A percentile compares a stretch with the other conserved stretches of the same genome.
Evolutionary conservation across 2,113 vertebrate genomes (phyloP).

Genomic region (Brachypteracias leptosomus): DNA sequence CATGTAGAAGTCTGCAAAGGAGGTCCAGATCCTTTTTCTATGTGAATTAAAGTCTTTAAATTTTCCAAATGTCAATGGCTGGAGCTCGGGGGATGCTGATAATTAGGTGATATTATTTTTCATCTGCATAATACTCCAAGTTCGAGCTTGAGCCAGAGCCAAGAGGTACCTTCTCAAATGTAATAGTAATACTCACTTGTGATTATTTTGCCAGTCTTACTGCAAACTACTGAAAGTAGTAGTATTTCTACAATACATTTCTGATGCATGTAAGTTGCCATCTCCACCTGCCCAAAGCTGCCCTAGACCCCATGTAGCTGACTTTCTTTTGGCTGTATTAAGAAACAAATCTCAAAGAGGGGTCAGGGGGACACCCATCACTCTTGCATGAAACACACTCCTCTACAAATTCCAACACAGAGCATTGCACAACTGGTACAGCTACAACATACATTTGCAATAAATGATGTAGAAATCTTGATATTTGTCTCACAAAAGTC

Average conservation of each 20-base stretch:
- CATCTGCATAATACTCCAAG: neutral
- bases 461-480: neutral
- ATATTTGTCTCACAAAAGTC: neutral
- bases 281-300: neutral
- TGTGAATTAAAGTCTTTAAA: neutral
- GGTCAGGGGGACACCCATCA: fast-evolving
- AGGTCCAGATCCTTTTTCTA: neutral
- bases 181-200: neutral
- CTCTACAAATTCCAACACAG: neutral
- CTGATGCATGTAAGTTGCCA: neutral
- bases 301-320: neutral
- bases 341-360: neutral
- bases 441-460: neutral
- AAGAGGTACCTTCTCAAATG: neutral
- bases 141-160: neutral
- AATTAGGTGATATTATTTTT: neutral
- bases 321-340: neutral
- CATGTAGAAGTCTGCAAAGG: neutral
- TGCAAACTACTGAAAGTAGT: neutral
- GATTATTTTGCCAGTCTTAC: neutral
- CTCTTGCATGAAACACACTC: neutral
- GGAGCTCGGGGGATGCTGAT: neutral
- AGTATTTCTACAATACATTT: neutral
- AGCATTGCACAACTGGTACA: neutral
- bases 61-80: neutral